phyloP scores from a whole-genome alignment of 2,888 invertebrate species.

The Himalopsyche tibetana region DNA sequence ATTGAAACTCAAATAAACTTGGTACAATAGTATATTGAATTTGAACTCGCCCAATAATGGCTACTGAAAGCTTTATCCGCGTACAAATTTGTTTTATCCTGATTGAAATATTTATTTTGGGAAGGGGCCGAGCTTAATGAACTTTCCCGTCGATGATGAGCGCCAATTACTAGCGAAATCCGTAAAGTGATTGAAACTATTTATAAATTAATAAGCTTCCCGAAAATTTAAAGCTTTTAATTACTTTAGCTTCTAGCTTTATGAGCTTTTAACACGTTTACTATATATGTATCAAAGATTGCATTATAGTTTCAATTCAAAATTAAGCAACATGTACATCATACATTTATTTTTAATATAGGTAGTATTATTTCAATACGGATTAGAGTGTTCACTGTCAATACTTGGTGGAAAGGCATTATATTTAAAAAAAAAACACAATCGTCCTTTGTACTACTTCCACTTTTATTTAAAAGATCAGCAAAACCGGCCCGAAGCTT shows the following conservation, averaged over 20 bases:
- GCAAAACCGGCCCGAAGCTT: too few relatives aligned
- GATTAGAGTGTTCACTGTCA: too few relatives aligned
- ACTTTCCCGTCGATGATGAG: slow-evolving; percentile 22
- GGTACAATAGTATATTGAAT: not conserved
- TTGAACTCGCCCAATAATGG: slow-evolving; percentile 24
- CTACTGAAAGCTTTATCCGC: slow-evolving; percentile 4
- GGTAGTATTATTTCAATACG: too few relatives aligned
- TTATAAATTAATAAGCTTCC: not conserved
- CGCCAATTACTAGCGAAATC: slow-evolving; percentile 1
- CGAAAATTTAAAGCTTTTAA: not conserved
- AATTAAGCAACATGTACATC: too few relatives aligned
- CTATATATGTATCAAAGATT: too few relatives aligned
- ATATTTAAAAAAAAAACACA: too few relatives aligned
- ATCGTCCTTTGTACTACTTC: too few relatives aligned
- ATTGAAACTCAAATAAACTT: not conserved
- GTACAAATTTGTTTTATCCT: slow-evolving; percentile 13
- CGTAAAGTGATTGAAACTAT: slow-evolving; percentile 7
- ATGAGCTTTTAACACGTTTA: not conserved
- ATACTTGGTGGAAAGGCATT: too few relatives aligned
- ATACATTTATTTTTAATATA: too few relatives aligned
- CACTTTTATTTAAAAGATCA: too few relatives aligned
- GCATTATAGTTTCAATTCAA: too few relatives aligned
- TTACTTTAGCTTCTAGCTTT: not conserved
- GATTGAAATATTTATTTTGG: slow-evolving; percentile 34
- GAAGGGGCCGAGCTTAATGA: slow-evolving; percentile 5